A percentile compares a stretch with the other conserved stretches of the same genome.
These are phyloP conservation scores for Phocides pigmalion DNA, from an alignment of 1,140 invertebrate genomes.

Conservation along the genomic window DNA sequence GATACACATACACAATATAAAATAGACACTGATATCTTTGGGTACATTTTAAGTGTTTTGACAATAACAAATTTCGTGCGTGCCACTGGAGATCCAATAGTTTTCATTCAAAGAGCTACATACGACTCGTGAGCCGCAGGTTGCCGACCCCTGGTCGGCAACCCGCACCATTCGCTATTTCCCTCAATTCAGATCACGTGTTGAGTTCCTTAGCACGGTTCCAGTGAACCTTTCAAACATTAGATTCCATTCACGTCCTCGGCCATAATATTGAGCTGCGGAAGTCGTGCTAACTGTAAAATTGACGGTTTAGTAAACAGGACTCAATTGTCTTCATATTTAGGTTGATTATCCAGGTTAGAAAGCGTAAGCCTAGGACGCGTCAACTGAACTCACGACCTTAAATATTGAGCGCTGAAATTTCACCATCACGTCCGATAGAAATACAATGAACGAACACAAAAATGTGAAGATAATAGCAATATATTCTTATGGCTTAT, in stretches of 20 bases:
- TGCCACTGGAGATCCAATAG: too few relatives aligned
- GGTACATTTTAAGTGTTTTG: too few relatives aligned
- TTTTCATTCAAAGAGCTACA: too few relatives aligned
- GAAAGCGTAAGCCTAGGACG: constrained; percentile 31
- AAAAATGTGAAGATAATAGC: background rate
- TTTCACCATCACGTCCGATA: constrained; percentile 14
- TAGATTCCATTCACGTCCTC: constrained; percentile 35
- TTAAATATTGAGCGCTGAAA: background rate
- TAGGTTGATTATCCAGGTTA: constrained; percentile 37
- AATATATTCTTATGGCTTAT: background rate
- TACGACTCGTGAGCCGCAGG: too few relatives aligned
- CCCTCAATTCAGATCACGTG: constrained; percentile 37
- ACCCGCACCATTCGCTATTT: constrained; percentile 2
- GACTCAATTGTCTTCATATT: constrained; percentile 34
- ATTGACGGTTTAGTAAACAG: constrained; percentile 37
- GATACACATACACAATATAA: too few relatives aligned
- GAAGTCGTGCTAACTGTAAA: constrained; percentile 39
- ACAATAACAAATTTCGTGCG: too few relatives aligned
- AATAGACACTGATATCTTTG: too few relatives aligned
- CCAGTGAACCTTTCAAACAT: constrained; percentile 25
- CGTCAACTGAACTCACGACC: background rate
- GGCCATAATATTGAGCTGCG: constrained; percentile 29
- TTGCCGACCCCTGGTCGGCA: too few relatives aligned
- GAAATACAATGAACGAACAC: background rate
- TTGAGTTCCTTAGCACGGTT: constrained; percentile 35